These are phyloP conservation scores for human (Homo sapiens) DNA, from an alignment of 2,113 vertebrate genomes.

Conservation along the genomic window GRCh38 chr15:36934501-36935000, in stretches of 20 bases:
- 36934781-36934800: conserved; percentile 83
- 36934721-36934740: conserved; percentile 65
- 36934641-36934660: conserved; percentile 80
- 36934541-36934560: conserved; percentile 74
- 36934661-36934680: conserved; percentile 80
- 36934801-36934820: conserved; percentile 84
- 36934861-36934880: conserved; percentile 75
- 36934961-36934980: conserved; percentile 65
- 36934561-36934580: conserved; percentile 82
- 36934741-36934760: conserved; percentile 82
- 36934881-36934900: conserved; percentile 76
- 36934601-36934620: conserved; percentile 81
- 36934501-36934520: conserved; percentile 80
- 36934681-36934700: conserved; percentile 79
- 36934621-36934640: conserved; percentile 75
- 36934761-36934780: conserved; percentile 81
- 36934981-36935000: conserved; percentile 74
- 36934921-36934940: conserved; percentile 65
- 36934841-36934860: conserved; percentile 80
- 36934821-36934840: conserved; percentile 81
- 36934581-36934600: conserved; percentile 83
- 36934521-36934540: conserved; percentile 81
- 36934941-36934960: conserved; percentile 61
- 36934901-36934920: conserved; percentile 69
- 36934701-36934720: conserved; percentile 80